Base-by-base conservation (phyloP, 2,113 vertebrate genomes). In the Hemicordylus capensis region DNA sequence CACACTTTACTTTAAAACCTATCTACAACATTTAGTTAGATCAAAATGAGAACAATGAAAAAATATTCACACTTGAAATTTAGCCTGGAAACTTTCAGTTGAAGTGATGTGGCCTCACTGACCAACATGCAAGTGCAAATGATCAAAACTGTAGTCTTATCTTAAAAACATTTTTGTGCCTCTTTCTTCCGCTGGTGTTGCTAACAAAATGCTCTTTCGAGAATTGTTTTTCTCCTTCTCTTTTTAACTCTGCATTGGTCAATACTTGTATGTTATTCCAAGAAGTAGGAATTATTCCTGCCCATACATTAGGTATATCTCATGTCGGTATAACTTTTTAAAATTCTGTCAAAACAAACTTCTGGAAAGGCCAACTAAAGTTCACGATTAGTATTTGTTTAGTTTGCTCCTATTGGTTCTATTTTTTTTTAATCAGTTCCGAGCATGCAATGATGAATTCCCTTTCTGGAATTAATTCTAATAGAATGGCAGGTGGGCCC, bases 91-190 rank as follows among this genome's bases (percentile, higher is more conserved):
- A 72, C 8, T 44, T 74, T 63, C 89, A 84, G 80, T 79, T 80
- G 15, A 83, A 87, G 26, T 84, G 90, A 90, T 78, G 28, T 79
- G 59, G 46, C 74, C 76, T 93, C 87, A 88, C 90, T 89, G 89
- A 90, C 89, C 90, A 87, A 54, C 84, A 58, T 77, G 72, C 63
- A 85, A 85, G 75, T 80, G 56, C 70, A 87, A 87, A 76, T 64
- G 69, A 73, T 69, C 69, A 81, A 85, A 69, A 78, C 1, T 39
- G 44, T 31, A 86, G 75, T 42, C 48, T 31, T 90, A 54, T 69
- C 67, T 85, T 88, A 73, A 78, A 94, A 87, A 73, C 75, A 86
- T 48, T 37, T 34, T 77, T 64, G 85, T 83, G 87, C 82, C 88
- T 92, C 85, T 84, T 88, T 80, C 64, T 69, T 80, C 89, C 51